Evolutionary conservation across 1,140 invertebrate species (phyloP), one percentile per base, ranked within the genome.

Genomic region (Drosophila parabipectinata): DNA sequence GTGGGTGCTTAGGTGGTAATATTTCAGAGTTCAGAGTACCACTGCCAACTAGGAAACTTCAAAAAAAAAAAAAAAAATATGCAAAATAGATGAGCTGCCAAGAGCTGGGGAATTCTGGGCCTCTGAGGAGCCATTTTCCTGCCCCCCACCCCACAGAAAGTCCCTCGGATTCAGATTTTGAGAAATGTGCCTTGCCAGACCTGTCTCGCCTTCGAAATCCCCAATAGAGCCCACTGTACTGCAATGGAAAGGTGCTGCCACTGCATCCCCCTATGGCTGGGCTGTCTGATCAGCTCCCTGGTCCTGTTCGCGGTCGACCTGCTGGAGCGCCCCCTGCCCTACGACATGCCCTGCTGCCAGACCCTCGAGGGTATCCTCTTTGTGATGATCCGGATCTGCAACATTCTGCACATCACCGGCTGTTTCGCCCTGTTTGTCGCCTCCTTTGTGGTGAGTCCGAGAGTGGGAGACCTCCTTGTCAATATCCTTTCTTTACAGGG

Each of bases 11-110:
- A 21, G 64, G 52, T 37, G 34, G 39, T 64, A 77, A 78, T 82
- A 75, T 82, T 82, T 78, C 62, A 71, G 57, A 71, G 78, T 55
- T 55, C 37, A 48, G 48, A 21, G 21, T 21, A 1, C 18, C n/a
- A 52, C 48, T 59, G 54, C 47, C 67, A 71, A 50, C 56, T 63
- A 78, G 76, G 67, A 45, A 54, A 79, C 77, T 82, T 82, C 57
- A 15, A 15, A 15, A 15, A 15, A 15, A 15, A 15, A 15, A 15
- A 18, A 18, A 54, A 30, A 53, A 82, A 82, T 83, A 83, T 83
- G 74, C 79, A 81, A 77, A 81, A 62, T 34, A 77, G 73, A 73
- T 73, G 69, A 66, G 53, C 69, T 44, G 14, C 32, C 15, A 6
- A 14, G 41, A 5, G 26, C 56, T 72, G 41, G 71, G 67, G 67